A percentile compares a stretch with the other conserved stretches of the same genome.
Evolutionary conservation across 1,140 invertebrate species (phyloP).

Genomic region (Drosophila willistoni): DNA sequence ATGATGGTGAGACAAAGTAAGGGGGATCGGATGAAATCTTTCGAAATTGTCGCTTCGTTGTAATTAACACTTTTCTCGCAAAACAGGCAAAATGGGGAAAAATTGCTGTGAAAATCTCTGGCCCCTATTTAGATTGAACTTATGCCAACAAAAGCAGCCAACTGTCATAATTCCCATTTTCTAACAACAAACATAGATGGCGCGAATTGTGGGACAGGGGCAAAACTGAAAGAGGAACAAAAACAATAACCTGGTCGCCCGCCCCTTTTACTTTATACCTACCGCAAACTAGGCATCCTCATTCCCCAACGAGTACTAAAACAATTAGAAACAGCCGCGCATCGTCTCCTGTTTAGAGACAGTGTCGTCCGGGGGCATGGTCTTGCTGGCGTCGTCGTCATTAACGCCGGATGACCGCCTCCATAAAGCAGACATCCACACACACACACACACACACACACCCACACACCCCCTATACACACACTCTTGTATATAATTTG

Average conservation of each 20-base stretch:
- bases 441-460: neutral
- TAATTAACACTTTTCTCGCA: constrained; percentile 64
- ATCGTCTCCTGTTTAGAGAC: constrained; percentile 38
- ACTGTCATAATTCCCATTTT: constrained; percentile 36
- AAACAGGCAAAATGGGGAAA: constrained; percentile 42
- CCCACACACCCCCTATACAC: neutral
- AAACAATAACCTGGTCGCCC: constrained; percentile 35
- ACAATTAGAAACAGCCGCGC: constrained; percentile 78
- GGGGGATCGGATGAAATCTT: constrained; percentile 46
- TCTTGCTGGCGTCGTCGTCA: constrained; percentile 40
- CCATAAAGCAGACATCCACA: constrained; percentile 39
- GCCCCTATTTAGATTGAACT: constrained; percentile 6
- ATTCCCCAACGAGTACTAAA: constrained; percentile 51
- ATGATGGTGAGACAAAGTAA: neutral
- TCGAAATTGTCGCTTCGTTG: constrained; percentile 56
- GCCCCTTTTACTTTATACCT: neutral
- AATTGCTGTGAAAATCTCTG: constrained; percentile 53
- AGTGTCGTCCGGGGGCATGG: constrained; percentile 13
- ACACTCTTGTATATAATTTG: constrained; percentile 34
- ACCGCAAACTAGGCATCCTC: constrained; percentile 14
- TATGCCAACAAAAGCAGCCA: constrained; percentile 11
- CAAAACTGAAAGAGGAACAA: constrained; percentile 1
- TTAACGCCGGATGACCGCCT: constrained; percentile 61
- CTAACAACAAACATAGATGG: constrained; percentile 36
- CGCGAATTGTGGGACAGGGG: neutral